Evolutionary conservation across 2,797 vertebrate genomes (phyloP).

Genomic region (Petrocephalus schoutedeni): DNA sequence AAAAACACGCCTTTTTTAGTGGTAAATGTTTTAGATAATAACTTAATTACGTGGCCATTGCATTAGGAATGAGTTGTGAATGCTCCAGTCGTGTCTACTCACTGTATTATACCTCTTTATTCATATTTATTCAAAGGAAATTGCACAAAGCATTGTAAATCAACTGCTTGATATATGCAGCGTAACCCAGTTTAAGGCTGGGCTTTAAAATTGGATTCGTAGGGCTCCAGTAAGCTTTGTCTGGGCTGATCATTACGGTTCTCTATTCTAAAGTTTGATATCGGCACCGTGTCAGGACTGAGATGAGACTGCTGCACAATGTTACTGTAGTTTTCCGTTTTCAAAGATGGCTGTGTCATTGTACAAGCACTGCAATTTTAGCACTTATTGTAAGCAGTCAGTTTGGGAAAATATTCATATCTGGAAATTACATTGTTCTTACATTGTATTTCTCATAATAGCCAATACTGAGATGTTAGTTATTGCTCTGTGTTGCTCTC

Average conservation of each 20-base stretch:
- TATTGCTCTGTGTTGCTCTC: constrained; percentile 59
- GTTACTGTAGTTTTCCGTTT: neutral
- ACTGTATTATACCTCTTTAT: neutral
- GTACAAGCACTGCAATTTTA: neutral
- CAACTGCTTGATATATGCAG: neutral
- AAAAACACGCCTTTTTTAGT: neutral
- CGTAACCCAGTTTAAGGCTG: neutral
- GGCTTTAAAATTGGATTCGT: neutral
- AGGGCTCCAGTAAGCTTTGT: neutral
- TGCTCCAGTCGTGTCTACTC: neutral
- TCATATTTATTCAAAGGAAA: constrained; percentile 9
- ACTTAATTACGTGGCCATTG: neutral
- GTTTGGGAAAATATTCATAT: constrained; percentile 43
- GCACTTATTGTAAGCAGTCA: neutral
- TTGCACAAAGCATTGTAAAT: neutral
- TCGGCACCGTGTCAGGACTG: neutral
- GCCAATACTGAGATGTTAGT: constrained; percentile 64
- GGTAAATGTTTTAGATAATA: neutral
- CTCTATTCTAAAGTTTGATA: neutral
- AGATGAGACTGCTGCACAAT: neutral
- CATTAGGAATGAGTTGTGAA: neutral
- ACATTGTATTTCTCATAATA: constrained; percentile 42
- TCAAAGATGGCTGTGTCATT: neutral
- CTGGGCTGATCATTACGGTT: neutral
- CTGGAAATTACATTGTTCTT: constrained; percentile 27